Conservation (phyloP, 2,113 vertebrate genomes). For the Motacilla tschutschensis region DNA sequence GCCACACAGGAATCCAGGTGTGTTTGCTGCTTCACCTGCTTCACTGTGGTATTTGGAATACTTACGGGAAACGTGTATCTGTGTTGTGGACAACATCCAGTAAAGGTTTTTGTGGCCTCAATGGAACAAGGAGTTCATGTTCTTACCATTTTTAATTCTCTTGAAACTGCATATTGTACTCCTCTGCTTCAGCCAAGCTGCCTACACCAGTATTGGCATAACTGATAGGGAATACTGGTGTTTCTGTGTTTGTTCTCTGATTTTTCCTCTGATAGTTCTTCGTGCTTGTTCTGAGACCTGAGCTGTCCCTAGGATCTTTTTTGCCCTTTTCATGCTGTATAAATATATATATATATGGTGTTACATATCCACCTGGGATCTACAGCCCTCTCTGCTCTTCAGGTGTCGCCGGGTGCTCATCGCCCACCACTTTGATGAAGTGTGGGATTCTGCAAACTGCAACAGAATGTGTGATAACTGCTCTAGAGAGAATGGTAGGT, state of each 20-base stretch:
- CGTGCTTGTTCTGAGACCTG: neutral
- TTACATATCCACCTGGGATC: rapidly evolving
- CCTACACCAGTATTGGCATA: neutral
- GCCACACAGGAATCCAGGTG: neutral
- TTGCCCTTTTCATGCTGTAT: neutral
- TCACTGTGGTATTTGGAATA: neutral
- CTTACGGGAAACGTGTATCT: neutral
- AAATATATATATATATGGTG: neutral
- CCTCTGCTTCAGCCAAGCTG: neutral
- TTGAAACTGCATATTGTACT: neutral
- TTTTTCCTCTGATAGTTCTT: neutral
- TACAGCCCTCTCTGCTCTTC: neutral
- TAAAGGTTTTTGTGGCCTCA: neutral
- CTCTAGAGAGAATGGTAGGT: slow-evolving; percentile 76
- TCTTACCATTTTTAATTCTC: neutral
- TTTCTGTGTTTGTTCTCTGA: neutral
- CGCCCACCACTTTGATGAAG: slow-evolving; percentile 93
- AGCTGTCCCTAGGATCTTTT: neutral
- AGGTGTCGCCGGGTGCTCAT: slow-evolving; percentile 92
- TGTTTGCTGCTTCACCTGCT: neutral
- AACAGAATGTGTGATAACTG: slow-evolving; percentile 93
- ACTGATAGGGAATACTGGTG: neutral
- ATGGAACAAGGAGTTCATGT: neutral
- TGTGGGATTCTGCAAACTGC: slow-evolving; percentile 89
- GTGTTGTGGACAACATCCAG: neutral